Evolutionary conservation across 2,888 invertebrate genomes (phyloP), one percentile per base, ranked within the genome.

Genomic region (Thymelicus lineola): DNA sequence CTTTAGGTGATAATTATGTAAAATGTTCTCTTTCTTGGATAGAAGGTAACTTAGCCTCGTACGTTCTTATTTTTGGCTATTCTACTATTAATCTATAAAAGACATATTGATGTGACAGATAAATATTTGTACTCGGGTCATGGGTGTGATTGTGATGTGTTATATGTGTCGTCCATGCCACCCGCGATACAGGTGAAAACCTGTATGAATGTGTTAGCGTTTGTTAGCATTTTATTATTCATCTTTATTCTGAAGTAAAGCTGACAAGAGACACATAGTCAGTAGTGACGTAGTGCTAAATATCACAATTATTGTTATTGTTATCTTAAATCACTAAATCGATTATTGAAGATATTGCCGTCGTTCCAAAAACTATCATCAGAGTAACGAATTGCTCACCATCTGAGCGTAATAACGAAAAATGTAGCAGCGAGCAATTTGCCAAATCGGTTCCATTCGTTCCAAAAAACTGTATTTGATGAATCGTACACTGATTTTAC

Each of bases 381-480:
- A 62, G 38, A 65, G 38, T 38, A 60, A 66, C 60, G 60, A 61
- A 67, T 67, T 55, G 42, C 60, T 67, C 45, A 61, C 67, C 60
- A 61, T 67, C 67, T 53, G 60, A 67, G 60, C 61, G 67, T 53
- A 61, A 66, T 67, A 50, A 55, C 45, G 67, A 67, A 61, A 66
- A 67, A 67, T 45, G 67, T 67, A 61, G 50, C 53, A 45, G n/a
- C 15, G 42, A 61, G 67, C 57, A 62, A 68, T 68, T 68, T 57
- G 20, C 55, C 62, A 62, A 68, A 68, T 62, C 68, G 68, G 46
- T 68, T 68, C 62, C 55, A 68, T 68, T 62, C 62, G 61, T 67
- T 61, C 42, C 67, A 48, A 68, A 62, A 66, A 66, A 66, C 59
- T 66, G 66, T 59, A 66, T 66, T 68, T 68, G 68, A 68, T 45